A percentile compares a stretch with the other conserved stretches of the same genome.
phyloP scores from a whole-genome alignment of 2,113 vertebrate genomes.

The Recurvirostra avosetta region DNA sequence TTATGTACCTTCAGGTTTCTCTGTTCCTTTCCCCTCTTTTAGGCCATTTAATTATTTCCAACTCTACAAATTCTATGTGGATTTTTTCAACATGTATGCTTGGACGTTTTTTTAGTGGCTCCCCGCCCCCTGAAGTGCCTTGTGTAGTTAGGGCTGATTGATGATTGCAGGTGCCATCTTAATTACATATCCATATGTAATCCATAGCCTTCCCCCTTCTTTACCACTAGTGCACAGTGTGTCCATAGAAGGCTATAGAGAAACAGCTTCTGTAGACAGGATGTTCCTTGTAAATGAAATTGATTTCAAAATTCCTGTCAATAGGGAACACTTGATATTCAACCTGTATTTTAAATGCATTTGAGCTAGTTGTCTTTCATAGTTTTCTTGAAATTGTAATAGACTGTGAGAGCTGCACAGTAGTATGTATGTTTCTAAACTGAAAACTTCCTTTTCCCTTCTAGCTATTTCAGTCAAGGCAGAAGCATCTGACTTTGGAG shows the following conservation, averaged over 20 bases:
- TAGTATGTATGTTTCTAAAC: not conserved
- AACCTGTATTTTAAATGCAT: not conserved
- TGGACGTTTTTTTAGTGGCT: not conserved
- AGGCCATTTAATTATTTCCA: not conserved
- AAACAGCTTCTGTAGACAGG: not conserved
- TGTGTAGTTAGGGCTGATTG: not conserved
- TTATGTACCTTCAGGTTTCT: not conserved
- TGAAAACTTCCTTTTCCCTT: not conserved
- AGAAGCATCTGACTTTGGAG: conserved; percentile 97
- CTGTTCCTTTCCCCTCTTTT: not conserved
- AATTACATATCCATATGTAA: not conserved
- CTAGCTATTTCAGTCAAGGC: conserved; percentile 81
- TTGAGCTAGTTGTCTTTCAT: not conserved
- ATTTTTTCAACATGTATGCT: not conserved
- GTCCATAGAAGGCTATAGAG: not conserved
- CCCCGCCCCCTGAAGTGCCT: not conserved
- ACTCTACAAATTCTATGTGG: not conserved
- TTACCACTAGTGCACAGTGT: not conserved
- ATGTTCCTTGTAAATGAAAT: not conserved
- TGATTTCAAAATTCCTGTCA: not conserved
- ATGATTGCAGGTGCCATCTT: not conserved
- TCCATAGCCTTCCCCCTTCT: not conserved
- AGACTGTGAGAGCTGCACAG: not conserved
- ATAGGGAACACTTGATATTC: not conserved
- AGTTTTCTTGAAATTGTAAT: not conserved